Conservation (phyloP, 2,797 vertebrate genomes). For the Hafferia zeledoni region DNA sequence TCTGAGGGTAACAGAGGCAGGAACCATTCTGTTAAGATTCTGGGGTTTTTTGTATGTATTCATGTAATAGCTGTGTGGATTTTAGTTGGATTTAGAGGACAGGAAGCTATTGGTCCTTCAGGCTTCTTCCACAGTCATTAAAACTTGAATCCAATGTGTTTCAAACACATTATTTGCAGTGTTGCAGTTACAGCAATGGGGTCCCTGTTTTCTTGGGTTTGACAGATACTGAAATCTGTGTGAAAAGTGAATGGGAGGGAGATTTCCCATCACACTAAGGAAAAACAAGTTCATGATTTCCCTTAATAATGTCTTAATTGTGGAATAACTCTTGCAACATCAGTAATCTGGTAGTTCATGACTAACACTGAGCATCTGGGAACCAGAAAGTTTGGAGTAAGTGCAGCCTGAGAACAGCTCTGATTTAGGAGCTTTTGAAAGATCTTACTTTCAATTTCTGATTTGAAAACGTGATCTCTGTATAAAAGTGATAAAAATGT, state of each 20-base stretch:
- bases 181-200: not conserved
- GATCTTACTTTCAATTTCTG: not conserved
- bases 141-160: not conserved
- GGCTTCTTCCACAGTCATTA: not conserved
- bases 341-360: not conserved
- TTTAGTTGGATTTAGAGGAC: not conserved
- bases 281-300: not conserved
- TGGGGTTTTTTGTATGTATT: not conserved
- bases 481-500: not conserved
- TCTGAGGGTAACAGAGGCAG: not conserved
- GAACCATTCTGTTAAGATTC: not conserved
- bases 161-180: not conserved
- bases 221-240: not conserved
- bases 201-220: not conserved
- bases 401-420: not conserved
- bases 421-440: not conserved
- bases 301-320: not conserved
- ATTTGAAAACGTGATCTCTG: not conserved
- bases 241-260: not conserved
- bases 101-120: not conserved
- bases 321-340: not conserved
- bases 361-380: not conserved
- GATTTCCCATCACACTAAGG: not conserved
- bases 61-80: not conserved
- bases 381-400: not conserved